These are phyloP conservation scores for Mustelus asterias DNA, from an alignment of 2,113 vertebrate species.

Conservation along the genomic window DNA sequence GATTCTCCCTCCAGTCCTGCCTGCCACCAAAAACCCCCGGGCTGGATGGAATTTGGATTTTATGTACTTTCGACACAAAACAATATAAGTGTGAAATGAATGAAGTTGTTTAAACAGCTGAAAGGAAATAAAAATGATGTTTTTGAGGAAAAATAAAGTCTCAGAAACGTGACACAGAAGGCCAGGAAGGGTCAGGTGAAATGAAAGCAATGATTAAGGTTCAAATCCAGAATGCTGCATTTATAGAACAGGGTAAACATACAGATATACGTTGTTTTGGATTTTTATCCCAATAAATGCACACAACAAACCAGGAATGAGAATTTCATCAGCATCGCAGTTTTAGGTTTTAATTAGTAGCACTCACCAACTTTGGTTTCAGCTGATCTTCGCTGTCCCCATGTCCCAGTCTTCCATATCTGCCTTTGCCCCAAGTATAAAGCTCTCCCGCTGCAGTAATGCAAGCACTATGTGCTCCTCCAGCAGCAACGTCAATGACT, in stretches of 20 bases:
- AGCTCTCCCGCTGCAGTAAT: constrained; percentile 91
- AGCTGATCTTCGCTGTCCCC: constrained; percentile 96
- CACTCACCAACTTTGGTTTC: constrained; percentile 86
- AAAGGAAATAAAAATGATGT: neutral
- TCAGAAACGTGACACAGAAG: neutral
- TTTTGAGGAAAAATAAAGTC: neutral
- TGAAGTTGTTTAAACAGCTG: neutral
- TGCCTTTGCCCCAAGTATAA: constrained; percentile 95
- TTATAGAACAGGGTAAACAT: neutral
- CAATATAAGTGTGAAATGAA: neutral
- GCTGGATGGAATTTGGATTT: neutral
- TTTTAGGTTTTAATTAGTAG: neutral
- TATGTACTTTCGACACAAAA: neutral
- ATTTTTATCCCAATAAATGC: neutral
- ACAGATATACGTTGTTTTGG: neutral
- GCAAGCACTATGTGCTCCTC: constrained; percentile 92
- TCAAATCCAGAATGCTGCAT: neutral
- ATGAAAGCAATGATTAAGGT: neutral
- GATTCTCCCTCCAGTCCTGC: too few species aligned
- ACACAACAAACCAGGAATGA: neutral
- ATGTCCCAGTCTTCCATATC: constrained; percentile 89
- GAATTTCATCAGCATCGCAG: neutral
- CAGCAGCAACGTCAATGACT: constrained; percentile 89
- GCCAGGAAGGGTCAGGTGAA: neutral
- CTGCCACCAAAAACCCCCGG: too few species aligned